Percentiles rank a stretch among this genome's conserved stretches.
Conservation (phyloP, 1,140 invertebrate genomes). For the Cotesia glomerata region DNA sequence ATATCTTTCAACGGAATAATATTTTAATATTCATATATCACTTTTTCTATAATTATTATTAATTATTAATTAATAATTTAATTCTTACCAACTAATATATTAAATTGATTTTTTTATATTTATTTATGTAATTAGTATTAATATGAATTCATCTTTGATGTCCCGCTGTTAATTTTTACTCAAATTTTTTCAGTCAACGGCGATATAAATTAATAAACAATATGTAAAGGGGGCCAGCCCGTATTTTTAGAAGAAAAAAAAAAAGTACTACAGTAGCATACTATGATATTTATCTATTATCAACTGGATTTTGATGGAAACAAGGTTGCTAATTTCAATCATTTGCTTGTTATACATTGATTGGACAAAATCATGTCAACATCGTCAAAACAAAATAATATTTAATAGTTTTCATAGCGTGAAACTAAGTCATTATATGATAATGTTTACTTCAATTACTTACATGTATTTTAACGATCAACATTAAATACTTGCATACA, state of each 20-base stretch:
- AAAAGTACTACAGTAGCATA: slow-evolving; percentile 10
- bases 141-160: slow-evolving; percentile 1
- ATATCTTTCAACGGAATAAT: slow-evolving; percentile 17
- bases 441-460: not conserved
- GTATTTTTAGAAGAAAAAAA: slow-evolving; percentile 1
- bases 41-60: not conserved
- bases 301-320: not conserved
- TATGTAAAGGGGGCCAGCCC: slow-evolving; percentile 28
- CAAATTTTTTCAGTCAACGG: slow-evolving; percentile 33
- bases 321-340: not conserved
- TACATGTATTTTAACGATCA: not conserved
- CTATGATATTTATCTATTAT: not conserved
- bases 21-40: slow-evolving; percentile 4
- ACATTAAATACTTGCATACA: not conserved
- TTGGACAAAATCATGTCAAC: not conserved
- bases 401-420: not conserved
- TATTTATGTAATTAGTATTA: not conserved
- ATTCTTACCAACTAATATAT: not conserved
- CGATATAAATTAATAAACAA: slow-evolving; percentile 33
- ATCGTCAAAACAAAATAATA: not conserved
- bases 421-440: not conserved
- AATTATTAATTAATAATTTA: not conserved
- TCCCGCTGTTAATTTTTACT: not conserved
- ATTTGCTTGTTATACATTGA: not conserved
- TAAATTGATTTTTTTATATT: not conserved